Conservation (phyloP, 2,113 vertebrate genomes). For the Hystrix cristata region DNA sequence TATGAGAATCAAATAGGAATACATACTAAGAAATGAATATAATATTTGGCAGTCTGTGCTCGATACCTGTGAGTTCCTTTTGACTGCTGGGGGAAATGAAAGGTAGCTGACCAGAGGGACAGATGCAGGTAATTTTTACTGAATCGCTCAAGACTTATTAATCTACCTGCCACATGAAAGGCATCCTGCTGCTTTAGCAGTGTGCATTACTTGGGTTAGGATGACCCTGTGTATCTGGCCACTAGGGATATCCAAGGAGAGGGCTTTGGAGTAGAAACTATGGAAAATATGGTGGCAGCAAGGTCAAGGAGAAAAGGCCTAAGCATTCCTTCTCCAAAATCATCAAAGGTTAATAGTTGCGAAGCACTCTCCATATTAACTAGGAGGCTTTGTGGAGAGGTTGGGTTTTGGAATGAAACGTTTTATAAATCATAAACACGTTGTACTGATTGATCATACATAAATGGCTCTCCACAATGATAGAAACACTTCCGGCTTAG, state of each 20-base stretch:
- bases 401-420: not conserved
- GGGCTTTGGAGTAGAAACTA: not conserved
- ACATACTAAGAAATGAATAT: not conserved
- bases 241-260: not conserved
- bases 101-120: not conserved
- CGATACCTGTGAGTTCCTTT: not conserved
- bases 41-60: not conserved
- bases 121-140: not conserved
- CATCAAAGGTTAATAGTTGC: not conserved
- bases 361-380: not conserved
- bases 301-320: not conserved
- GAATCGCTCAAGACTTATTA: not conserved
- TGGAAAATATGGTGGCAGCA: not conserved
- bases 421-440: not conserved
- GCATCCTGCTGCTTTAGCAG: not conserved
- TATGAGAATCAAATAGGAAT: not conserved
- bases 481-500: not conserved
- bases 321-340: not conserved
- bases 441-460: not conserved
- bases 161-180: not conserved
- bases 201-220: not conserved
- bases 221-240: not conserved
- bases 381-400: not conserved
- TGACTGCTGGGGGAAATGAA: not conserved
- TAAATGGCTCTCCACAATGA: not conserved